Conservation (phyloP, 2,113 vertebrate species). For the Thomomys bottae region DNA sequence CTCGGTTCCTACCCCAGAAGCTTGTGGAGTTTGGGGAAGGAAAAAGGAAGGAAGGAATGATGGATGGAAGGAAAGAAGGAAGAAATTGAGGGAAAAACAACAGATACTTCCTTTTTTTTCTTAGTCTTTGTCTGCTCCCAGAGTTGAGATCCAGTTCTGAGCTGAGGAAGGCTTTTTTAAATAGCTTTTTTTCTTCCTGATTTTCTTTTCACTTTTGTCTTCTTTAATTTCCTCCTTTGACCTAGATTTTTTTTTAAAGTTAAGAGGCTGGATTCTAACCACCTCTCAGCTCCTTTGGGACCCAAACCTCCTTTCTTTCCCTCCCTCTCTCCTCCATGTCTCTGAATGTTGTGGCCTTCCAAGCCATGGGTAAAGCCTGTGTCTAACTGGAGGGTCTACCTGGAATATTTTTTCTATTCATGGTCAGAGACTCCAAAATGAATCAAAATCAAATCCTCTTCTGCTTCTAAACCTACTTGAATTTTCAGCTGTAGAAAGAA, state of each 20-base stretch:
- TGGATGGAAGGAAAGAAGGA: not conserved
- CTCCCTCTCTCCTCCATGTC: too few relatives aligned
- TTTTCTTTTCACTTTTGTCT: not conserved
- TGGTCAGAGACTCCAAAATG: not conserved
- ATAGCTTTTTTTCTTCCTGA: not conserved
- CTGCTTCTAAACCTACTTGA: not conserved
- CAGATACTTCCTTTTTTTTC: not conserved
- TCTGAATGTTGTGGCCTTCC: not conserved
- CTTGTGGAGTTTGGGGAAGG: not conserved
- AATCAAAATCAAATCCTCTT: slow-evolving; percentile 43
- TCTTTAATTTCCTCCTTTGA: slow-evolving; percentile 26
- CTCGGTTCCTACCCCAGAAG: not conserved
- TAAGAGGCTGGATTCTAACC: slow-evolving; percentile 14
- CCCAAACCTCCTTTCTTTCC: not conserved
- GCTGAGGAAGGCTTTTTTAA: not conserved
- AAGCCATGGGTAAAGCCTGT: not conserved
- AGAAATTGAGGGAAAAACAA: not conserved
- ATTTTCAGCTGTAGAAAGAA: not conserved
- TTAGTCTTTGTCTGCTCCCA: not conserved
- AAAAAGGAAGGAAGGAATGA: not conserved
- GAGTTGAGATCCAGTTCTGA: not conserved
- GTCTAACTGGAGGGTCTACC: not conserved
- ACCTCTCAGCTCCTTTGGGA: not conserved
- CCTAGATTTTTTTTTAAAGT: slow-evolving; percentile 16
- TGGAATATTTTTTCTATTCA: not conserved